Percentiles rank a stretch among this genome's conserved stretches.
Evolutionary conservation across 2,888 invertebrate genomes (phyloP).

Genomic region (Cantharis rufa): DNA sequence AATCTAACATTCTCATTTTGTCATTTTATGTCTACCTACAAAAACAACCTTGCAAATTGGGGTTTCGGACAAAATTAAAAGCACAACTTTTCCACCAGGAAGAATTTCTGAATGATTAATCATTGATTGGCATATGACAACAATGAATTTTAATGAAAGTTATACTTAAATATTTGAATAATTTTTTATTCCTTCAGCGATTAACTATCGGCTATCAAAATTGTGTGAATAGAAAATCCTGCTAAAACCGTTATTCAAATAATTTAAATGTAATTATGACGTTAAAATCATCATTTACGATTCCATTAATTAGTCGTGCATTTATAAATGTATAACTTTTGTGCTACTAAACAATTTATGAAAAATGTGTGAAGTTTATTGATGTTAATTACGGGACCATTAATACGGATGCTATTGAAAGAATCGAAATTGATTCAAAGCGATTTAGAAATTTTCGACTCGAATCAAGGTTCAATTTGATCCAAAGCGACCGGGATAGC

Average conservation of each 20-base stretch:
- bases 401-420: not conserved
- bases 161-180: not conserved
- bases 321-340: not conserved
- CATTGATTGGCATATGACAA: conserved; percentile 1
- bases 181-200: not conserved
- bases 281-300: conserved; percentile 38
- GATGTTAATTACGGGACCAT: not conserved
- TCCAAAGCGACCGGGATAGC: not conserved
- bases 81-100: not conserved
- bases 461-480: not conserved
- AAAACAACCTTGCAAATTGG: not conserved
- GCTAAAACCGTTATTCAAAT: conserved; percentile 26
- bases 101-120: not conserved
- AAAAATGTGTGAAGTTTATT: not conserved
- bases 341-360: not conserved
- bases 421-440: not conserved
- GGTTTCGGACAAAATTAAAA: not conserved
- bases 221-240: not conserved
- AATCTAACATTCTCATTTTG: not conserved
- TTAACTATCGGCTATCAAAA: not conserved
- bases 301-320: conserved; percentile 39
- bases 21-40: not conserved
- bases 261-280: conserved; percentile 37
- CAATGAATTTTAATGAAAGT: conserved; percentile 3
- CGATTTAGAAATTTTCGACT: not conserved